Conservation (phyloP, 2,113 vertebrate genomes). For the Phalacrocorax brasilianus region DNA sequence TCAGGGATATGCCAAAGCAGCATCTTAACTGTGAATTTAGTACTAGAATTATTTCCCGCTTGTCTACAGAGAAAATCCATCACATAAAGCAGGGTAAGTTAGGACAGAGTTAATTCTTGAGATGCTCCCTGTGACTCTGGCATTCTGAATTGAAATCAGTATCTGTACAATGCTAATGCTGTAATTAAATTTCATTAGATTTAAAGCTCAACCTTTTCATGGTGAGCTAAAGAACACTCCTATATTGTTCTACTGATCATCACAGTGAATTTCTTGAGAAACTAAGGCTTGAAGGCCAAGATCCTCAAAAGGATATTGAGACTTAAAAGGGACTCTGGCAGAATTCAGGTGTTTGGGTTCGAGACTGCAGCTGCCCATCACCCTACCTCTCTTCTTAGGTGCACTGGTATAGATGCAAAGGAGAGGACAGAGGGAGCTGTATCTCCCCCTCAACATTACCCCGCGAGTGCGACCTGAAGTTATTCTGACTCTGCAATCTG, state of each 20-base stretch:
- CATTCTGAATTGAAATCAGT: background rate
- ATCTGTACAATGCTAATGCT: constrained; percentile 22
- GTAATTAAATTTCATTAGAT: constrained; percentile 66
- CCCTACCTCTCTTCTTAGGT: background rate
- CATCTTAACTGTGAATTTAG: background rate
- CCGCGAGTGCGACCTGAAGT: background rate
- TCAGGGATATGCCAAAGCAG: background rate
- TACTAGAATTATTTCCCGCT: background rate
- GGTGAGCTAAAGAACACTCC: constrained; percentile 15
- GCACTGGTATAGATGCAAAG: too few species aligned
- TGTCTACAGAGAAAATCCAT: background rate
- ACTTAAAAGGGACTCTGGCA: background rate
- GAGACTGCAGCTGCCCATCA: background rate
- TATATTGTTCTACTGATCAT: background rate
- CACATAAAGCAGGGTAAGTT: background rate
- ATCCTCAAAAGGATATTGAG: background rate
- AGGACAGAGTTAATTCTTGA: constrained; percentile 39
- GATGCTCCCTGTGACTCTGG: background rate
- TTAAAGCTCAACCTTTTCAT: constrained; percentile 53
- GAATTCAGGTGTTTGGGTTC: background rate
- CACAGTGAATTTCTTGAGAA: background rate
- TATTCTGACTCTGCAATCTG: background rate
- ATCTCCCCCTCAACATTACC: fast-evolving
- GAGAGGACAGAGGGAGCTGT: background rate
- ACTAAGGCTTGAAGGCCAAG: background rate